phyloP scores from a whole-genome alignment of 2,888 invertebrate species.

The Oligia strigilis region DNA sequence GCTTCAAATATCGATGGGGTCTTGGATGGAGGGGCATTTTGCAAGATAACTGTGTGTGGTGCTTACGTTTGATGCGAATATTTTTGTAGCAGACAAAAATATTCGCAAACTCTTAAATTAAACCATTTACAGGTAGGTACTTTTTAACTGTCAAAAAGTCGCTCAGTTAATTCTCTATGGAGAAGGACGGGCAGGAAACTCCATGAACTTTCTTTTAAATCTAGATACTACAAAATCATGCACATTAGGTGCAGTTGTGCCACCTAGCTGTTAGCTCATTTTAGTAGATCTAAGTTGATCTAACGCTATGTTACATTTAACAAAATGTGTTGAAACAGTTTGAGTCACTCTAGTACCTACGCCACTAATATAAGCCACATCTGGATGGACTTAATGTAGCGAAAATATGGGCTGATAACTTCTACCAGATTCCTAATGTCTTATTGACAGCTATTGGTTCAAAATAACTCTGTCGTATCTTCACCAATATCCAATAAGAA shows the following conservation, averaged over 20 bases:
- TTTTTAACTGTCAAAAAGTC: neutral
- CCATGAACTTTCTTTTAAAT: neutral
- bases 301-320: neutral
- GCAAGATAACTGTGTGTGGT: neutral
- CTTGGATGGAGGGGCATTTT: neutral
- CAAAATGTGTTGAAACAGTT: neutral
- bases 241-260: neutral
- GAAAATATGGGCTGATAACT: constrained; percentile 33
- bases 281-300: neutral
- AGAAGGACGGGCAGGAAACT: neutral
- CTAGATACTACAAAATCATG: neutral
- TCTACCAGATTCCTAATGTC: constrained; percentile 15
- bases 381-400: constrained; percentile 26
- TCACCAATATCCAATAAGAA: neutral
- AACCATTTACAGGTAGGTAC: neutral
- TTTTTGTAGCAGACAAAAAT: too few species aligned
- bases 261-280: neutral
- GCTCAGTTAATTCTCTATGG: neutral
- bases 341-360: constrained; percentile 23
- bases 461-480: neutral
- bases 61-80: neutral
- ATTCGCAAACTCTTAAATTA: neutral
- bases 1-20: neutral
- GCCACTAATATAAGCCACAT: constrained; percentile 34
- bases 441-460: constrained; percentile 36